These are phyloP conservation scores for Hippocampus kuda DNA, from an alignment of 2,797 vertebrate species.

Conservation along the genomic window DNA sequence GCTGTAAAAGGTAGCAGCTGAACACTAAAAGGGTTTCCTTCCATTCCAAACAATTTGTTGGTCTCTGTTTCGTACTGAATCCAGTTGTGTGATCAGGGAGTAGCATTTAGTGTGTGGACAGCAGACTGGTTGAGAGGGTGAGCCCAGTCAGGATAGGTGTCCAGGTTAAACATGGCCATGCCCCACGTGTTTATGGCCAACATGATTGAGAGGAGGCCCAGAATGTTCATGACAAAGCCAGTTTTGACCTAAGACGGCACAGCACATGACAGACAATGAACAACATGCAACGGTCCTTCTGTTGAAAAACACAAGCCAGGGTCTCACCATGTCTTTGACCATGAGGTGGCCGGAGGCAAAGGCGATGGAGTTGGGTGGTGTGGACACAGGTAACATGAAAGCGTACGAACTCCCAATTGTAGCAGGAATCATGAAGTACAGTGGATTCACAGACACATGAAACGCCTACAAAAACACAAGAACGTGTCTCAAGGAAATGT, in stretches of 20 bases:
- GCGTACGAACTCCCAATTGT: conserved; percentile 87
- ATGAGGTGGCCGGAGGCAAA: conserved; percentile 90
- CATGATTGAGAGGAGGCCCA: conserved; percentile 81
- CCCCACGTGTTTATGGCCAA: conserved; percentile 96
- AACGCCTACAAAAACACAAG: conserved; percentile 67
- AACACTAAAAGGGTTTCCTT: conserved; percentile 9
- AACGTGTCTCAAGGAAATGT: background rate
- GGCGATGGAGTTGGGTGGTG: conserved; percentile 94
- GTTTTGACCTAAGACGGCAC: conserved; percentile 76
- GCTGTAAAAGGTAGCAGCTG: conserved; percentile 14
- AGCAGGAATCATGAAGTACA: conserved; percentile 94
- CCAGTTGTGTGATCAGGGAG: conserved; percentile 35
- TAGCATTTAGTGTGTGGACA: conserved; percentile 56
- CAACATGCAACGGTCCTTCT: too few relatives aligned
- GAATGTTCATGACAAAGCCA: conserved; percentile 88
- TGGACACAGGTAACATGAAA: conserved; percentile 96
- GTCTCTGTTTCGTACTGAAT: conserved; percentile 25
- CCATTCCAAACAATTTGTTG: conserved; percentile 9
- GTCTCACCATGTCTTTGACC: conserved; percentile 94
- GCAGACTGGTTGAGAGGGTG: conserved; percentile 64
- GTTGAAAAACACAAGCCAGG: background rate
- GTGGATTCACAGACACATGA: conserved; percentile 77
- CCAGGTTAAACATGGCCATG: conserved; percentile 77
- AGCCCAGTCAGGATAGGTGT: conserved; percentile 83
- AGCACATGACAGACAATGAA: background rate